Conservation (phyloP, 2,888 invertebrate species). For the Amblyjoppa fuscipennis region DNA sequence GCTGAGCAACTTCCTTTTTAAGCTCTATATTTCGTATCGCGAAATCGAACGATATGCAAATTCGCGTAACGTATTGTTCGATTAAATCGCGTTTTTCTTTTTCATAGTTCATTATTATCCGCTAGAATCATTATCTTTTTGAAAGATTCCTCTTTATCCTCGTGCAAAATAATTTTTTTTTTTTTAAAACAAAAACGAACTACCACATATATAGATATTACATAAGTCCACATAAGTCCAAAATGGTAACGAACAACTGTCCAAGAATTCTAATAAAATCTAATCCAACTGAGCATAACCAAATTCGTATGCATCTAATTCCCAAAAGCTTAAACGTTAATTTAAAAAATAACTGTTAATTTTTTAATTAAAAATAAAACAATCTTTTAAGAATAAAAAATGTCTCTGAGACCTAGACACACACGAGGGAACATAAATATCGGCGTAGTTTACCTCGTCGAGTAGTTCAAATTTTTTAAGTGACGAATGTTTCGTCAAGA, state of each 20-base stretch:
- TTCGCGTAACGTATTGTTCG: conserved; percentile 30
- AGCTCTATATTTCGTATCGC: conserved; percentile 70
- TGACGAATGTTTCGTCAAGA: conserved; percentile 60
- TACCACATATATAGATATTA: not conserved
- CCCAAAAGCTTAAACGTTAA: no score
- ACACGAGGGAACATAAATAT: conserved; percentile 39
- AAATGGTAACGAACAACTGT: no score
- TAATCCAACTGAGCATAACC: no score
- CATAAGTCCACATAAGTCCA: no score
- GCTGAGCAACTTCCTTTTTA: conserved; percentile 80
- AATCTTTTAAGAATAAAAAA: not conserved
- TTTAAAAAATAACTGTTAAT: not conserved
- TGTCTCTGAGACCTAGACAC: not conserved
- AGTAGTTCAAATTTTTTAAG: conserved; percentile 35
- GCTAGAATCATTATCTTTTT: conserved; percentile 6
- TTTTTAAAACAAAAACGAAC: not conserved
- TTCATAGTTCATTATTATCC: conserved; percentile 64
- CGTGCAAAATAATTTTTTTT: not conserved
- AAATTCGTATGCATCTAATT: no score
- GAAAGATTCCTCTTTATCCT: not conserved
- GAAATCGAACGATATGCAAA: conserved; percentile 62
- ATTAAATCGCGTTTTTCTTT: conserved; percentile 68
- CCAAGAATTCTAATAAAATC: no score
- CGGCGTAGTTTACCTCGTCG: conserved; percentile 28
- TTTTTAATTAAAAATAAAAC: not conserved